phyloP scores from a whole-genome alignment of 2,888 invertebrate species.

The Dryocosmus kuriphilus region DNA sequence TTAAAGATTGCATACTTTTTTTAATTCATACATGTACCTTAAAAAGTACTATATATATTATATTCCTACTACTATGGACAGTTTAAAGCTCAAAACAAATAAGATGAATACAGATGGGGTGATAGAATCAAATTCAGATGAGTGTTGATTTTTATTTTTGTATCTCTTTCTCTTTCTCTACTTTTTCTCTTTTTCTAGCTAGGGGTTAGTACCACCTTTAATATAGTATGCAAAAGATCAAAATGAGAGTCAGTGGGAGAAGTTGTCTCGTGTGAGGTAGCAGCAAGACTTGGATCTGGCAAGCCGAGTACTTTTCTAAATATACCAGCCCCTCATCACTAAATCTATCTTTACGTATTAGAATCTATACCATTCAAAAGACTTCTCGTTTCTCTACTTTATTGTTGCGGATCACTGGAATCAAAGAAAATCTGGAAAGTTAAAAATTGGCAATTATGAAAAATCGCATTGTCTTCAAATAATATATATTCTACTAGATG shows the following conservation, averaged over 20 bases:
- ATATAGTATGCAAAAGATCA: conserved; percentile 3
- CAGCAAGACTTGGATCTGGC: conserved; percentile 70
- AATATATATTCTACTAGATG: too few species aligned
- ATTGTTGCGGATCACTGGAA: conserved; percentile 32
- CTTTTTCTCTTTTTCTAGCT: background rate
- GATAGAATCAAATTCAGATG: background rate
- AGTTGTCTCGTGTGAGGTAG: conserved; percentile 42
- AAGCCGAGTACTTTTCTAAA: conserved; percentile 76
- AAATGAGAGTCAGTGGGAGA: conserved; percentile 36
- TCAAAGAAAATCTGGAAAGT: conserved; percentile 50
- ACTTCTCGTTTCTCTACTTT: conserved; percentile 49
- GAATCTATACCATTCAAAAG: conserved; percentile 71
- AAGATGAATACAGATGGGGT: background rate
- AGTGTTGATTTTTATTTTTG: background rate
- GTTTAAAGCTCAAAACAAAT: too few species aligned
- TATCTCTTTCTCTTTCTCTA: background rate
- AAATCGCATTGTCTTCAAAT: background rate
- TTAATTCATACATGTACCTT: too few species aligned
- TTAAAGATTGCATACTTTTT: too few species aligned
- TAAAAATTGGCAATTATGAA: conserved; percentile 40
- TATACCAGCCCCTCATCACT: conserved; percentile 76
- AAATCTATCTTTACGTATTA: conserved; percentile 77
- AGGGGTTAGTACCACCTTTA: background rate
- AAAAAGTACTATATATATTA: too few species aligned
- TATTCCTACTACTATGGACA: too few species aligned